Conservation (phyloP, 2,113 vertebrate species). For the Tenrec ecaudatus region DNA sequence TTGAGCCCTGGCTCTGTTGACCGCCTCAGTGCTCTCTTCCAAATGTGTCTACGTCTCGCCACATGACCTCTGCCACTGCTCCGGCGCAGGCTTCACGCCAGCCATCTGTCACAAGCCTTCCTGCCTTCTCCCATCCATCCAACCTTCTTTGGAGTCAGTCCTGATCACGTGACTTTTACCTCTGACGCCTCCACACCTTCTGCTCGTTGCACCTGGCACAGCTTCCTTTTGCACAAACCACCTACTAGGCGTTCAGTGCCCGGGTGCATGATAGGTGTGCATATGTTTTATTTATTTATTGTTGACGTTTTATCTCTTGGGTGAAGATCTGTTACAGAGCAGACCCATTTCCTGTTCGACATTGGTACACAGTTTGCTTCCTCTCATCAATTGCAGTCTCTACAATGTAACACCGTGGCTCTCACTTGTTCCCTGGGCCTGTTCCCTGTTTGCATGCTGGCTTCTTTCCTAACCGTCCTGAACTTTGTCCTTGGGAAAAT, state of each 20-base stretch:
- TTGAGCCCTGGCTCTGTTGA: neutral
- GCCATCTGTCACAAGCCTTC: neutral
- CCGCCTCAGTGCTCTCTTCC: neutral
- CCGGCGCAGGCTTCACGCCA: neutral
- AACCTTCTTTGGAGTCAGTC: neutral
- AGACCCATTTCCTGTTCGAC: too few species aligned
- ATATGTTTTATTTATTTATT: too few species aligned
- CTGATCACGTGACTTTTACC: neutral
- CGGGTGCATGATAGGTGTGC: neutral
- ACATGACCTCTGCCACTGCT: neutral
- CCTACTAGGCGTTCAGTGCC: neutral
- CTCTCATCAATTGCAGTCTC: too few species aligned
- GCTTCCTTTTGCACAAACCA: neutral
- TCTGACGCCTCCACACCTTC: neutral
- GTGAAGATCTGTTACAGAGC: too few species aligned
- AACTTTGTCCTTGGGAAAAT: too few species aligned
- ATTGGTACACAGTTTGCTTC: too few species aligned
- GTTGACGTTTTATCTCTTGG: too few species aligned
- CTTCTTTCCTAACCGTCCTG: too few species aligned
- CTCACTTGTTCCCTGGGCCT: too few species aligned
- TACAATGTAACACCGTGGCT: too few species aligned
- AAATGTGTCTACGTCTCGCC: neutral
- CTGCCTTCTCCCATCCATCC: neutral
- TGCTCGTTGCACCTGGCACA: neutral
- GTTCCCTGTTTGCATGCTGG: too few species aligned